These are phyloP conservation scores for Sanderia malayensis DNA, from an alignment of 30 jellyfish, hydroid and myxozoan species.

Conservation along the genomic window DNA sequence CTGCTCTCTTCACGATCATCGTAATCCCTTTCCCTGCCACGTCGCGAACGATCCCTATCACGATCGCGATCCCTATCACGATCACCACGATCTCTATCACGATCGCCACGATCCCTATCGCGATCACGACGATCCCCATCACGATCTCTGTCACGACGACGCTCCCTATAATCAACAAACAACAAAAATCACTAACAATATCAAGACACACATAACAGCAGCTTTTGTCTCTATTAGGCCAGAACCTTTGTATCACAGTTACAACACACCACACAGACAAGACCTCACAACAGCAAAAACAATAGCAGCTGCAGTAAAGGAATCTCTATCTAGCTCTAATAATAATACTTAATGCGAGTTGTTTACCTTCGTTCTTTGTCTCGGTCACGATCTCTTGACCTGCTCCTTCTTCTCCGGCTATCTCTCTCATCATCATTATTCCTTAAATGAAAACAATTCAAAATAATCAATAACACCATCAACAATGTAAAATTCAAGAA, in stretches of 20 bases:
- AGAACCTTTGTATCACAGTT: too few species aligned
- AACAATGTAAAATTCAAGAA: too few species aligned
- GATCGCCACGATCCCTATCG: slow-evolving; percentile 18
- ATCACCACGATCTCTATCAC: slow-evolving; percentile 28
- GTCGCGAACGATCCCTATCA: slow-evolving; percentile 67
- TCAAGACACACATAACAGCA: not conserved
- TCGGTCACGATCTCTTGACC: slow-evolving; percentile 50
- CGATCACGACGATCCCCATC: slow-evolving; percentile 40
- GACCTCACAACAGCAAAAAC: too few species aligned
- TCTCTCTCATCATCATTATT: slow-evolving; percentile 61
- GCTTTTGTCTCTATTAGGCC: too few species aligned
- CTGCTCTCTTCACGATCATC: slow-evolving; percentile 9
- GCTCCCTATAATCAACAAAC: slow-evolving; percentile 29
- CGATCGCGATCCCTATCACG: slow-evolving; percentile 41
- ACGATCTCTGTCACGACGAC: slow-evolving; percentile 57
- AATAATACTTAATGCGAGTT: not conserved
- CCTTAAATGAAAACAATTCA: too few species aligned
- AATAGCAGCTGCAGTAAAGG: too few species aligned
- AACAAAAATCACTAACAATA: not conserved
- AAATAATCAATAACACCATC: not conserved
- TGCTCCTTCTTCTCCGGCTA: slow-evolving; percentile 56
- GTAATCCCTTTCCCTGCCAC: slow-evolving; percentile 31
- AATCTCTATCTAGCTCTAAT: too few species aligned
- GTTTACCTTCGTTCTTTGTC: slow-evolving; percentile 36
- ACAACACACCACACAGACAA: too few species aligned